Evolutionary conservation across 1,140 invertebrate genomes (phyloP).

Genomic region (Formica selysi): DNA sequence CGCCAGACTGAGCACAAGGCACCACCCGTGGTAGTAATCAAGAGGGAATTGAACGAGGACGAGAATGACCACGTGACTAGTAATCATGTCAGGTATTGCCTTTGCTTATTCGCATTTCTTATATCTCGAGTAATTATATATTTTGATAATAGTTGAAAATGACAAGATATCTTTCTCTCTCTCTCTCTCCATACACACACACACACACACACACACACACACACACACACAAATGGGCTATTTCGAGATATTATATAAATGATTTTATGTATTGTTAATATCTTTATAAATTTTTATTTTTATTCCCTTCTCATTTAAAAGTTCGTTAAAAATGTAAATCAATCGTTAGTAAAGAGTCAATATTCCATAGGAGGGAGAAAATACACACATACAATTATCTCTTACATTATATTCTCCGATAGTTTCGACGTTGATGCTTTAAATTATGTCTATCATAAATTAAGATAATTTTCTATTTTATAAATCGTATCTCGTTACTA

Average conservation of each 20-base stretch:
- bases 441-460: neutral
- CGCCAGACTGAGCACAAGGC: slow-evolving; percentile 92
- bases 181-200: no score
- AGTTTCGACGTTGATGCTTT: neutral
- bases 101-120: no score
- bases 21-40: slow-evolving; percentile 97
- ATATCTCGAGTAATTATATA: no score
- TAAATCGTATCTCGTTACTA: neutral
- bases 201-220: no score
- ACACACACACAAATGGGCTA: neutral
- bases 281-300: slow-evolving; percentile 28
- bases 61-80: slow-evolving; percentile 87
- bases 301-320: neutral
- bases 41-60: slow-evolving; percentile 95
- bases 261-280: neutral
- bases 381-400: neutral
- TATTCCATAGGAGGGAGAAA: neutral
- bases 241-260: neutral
- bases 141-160: neutral
- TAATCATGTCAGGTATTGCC: slow-evolving; percentile 86
- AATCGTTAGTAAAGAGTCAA: neutral
- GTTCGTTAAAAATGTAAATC: slow-evolving; percentile 1
- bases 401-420: neutral
- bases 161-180: neutral
- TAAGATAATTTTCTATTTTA: slow-evolving; percentile 1